Base-by-base conservation (phyloP, 2,797 vertebrate species). In the Nannoperca obscura region DNA sequence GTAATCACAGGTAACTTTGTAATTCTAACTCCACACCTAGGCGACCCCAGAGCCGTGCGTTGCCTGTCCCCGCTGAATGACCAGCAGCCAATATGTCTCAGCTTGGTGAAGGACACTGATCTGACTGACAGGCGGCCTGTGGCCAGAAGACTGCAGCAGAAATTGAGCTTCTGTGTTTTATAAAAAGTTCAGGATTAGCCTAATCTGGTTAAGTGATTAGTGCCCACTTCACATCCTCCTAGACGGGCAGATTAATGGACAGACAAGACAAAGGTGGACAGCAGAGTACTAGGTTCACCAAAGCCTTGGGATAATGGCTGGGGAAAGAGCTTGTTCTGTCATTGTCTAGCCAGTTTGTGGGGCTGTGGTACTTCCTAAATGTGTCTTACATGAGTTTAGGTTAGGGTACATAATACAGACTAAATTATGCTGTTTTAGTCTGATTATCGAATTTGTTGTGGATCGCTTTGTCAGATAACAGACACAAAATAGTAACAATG, bases 131-230 rank as follows among this genome's bases (percentile, higher is more conserved):
- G 60, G 38, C 30, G 10, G 34, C 57, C 47, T 12, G 24, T 27
- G 22, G 38, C 49, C 66, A 57, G 67, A 32, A 42, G 69, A 63
- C 71, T 27, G 64, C 64, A 62, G 63, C 74, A 78, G 78, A 86
- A 80, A 73, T 30, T 49, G 17, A 84, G 67, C 79, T 52, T 67
- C 61, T 72, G 80, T 70, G 90, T 80, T 94, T 92, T 95, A 94
- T 93, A 92, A 94, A 95, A 95, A 91, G 94, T 88, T 86, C 83
- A 78, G 92, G 95, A 94, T 95, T 94, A 93, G 85, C 80, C 82
- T 94, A 94, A 95, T 95, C 94, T 94, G 80, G 87, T 95, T 95
- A 95, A 93, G 93, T 88, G 92, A 94, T 96, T 96, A 94, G 88
- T 76, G 54, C 46, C 75, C 68, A 80, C 86, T 91, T 94, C 80